These are phyloP conservation scores for Bostrychus sinensis DNA, from an alignment of 2,113 vertebrate species.

Conservation along the genomic window DNA sequence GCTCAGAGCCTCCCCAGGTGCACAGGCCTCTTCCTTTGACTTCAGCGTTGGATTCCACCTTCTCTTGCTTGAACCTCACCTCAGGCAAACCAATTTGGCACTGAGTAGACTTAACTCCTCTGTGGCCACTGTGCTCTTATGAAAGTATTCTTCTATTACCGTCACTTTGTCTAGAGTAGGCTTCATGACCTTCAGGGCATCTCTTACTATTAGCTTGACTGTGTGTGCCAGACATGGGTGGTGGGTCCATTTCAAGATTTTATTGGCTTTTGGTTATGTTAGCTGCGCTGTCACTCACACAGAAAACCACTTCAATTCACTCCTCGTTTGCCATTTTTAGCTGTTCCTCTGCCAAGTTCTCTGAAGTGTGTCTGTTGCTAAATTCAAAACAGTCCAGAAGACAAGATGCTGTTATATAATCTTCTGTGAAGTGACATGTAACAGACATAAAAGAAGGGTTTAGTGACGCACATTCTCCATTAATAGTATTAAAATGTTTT, in stretches of 20 bases:
- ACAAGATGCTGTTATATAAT: constrained; percentile 31
- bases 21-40: no score
- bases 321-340: constrained; percentile 39
- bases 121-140: constrained; percentile 1
- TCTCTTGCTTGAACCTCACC: not conserved
- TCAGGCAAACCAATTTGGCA: not conserved
- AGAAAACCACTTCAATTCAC: constrained; percentile 36
- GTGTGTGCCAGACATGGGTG: constrained; percentile 17
- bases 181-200: constrained; percentile 12
- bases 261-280: constrained; percentile 29
- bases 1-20: no score
- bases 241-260: constrained; percentile 10
- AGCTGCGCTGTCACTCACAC: constrained; percentile 43
- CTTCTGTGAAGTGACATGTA: constrained; percentile 53
- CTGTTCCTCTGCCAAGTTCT: constrained; percentile 50
- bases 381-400: constrained; percentile 59
- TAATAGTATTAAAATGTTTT: constrained; percentile 25
- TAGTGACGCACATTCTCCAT: constrained; percentile 21
- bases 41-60: not conserved
- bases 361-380: constrained; percentile 51
- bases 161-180: constrained; percentile 11
- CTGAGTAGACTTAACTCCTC: not conserved
- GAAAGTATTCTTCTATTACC: constrained; percentile 11
- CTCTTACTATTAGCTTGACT: constrained; percentile 8
- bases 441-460: constrained; percentile 31